These are phyloP conservation scores for Bostrychus sinensis DNA, from an alignment of 2,113 vertebrate species.

Conservation along the genomic window DNA sequence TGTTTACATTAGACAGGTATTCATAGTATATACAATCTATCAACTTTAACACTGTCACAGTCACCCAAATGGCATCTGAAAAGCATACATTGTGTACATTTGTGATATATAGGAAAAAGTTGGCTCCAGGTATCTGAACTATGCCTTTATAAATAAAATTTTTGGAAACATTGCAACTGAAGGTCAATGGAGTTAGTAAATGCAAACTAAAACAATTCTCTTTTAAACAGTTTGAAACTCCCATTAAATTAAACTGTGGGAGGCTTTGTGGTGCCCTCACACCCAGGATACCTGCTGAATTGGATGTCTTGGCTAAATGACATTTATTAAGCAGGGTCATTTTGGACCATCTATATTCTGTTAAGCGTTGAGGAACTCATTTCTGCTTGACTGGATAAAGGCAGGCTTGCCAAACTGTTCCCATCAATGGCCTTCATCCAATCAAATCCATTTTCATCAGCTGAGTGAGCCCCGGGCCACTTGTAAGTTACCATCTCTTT, in stretches of 20 bases:
- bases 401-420: slow-evolving; percentile 65
- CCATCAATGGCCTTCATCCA: slow-evolving; percentile 61
- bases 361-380: slow-evolving; percentile 65
- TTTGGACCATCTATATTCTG: slow-evolving; percentile 67
- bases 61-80: too few species aligned
- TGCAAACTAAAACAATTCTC: slow-evolving; percentile 35
- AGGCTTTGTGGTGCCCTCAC: slow-evolving; percentile 37
- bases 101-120: too few species aligned
- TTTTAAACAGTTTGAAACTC: slow-evolving; percentile 12
- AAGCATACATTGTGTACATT: too few species aligned
- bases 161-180: slow-evolving; percentile 2
- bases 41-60: too few species aligned
- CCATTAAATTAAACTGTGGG: slow-evolving; percentile 41
- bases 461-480: slow-evolving; percentile 55
- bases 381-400: slow-evolving; percentile 58
- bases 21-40: too few species aligned
- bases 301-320: slow-evolving; percentile 56
- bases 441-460: slow-evolving; percentile 70
- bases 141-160: too few species aligned
- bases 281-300: slow-evolving; percentile 56
- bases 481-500: slow-evolving; percentile 36
- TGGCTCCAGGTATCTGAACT: too few species aligned
- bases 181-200: slow-evolving; percentile 13
- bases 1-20: too few species aligned
- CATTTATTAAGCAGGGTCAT: slow-evolving; percentile 70